Evolutionary conservation across 2,888 invertebrate genomes (phyloP).

Genomic region (Syrista parreyssii): DNA sequence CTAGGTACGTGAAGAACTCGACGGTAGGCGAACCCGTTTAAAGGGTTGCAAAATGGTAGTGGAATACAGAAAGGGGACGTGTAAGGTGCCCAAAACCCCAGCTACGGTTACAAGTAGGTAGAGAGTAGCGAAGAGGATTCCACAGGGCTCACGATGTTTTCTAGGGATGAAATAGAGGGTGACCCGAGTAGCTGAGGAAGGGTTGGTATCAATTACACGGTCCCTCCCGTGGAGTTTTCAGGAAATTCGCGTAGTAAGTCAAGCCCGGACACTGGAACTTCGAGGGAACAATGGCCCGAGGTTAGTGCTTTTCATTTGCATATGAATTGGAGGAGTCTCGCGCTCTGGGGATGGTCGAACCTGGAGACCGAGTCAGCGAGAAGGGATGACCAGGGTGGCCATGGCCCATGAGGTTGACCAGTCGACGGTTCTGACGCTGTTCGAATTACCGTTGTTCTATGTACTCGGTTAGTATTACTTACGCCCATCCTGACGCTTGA

Average conservation of each 20-base stretch:
- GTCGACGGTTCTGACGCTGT: constrained; percentile 33
- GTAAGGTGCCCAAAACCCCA: neutral
- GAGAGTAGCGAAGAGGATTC: neutral
- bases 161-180: neutral
- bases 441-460: constrained; percentile 40
- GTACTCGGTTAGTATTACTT: neutral
- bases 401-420: constrained; percentile 28
- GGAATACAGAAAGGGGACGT: neutral
- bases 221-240: constrained; percentile 57
- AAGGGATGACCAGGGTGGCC: constrained; percentile 7
- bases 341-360: constrained; percentile 17
- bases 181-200: constrained; percentile 1
- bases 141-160: neutral
- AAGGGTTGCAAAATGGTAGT: neutral
- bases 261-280: constrained; percentile 55
- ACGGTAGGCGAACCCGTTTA: neutral
- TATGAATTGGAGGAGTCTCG: constrained; percentile 58
- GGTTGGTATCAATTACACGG: constrained; percentile 62
- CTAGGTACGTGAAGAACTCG: neutral
- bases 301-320: constrained; percentile 62
- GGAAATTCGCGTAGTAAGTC: constrained; percentile 65
- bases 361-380: constrained; percentile 6
- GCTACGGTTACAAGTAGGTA: neutral
- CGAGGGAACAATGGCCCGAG: constrained; percentile 57
- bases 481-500: neutral